Conservation (phyloP, 2,888 invertebrate genomes). For the Crocallis elinguaria region DNA sequence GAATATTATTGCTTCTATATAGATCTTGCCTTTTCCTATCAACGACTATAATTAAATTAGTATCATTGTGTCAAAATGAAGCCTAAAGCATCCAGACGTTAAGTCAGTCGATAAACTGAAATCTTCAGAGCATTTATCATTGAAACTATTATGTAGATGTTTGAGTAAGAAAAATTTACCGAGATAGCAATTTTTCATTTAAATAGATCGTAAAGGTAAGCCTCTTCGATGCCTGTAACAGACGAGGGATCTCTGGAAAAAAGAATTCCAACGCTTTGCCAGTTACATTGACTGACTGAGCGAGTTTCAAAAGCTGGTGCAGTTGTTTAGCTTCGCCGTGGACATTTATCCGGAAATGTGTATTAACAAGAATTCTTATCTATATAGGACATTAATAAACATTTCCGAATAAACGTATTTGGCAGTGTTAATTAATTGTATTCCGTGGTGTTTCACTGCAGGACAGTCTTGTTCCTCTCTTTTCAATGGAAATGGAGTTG, state of each 20-base stretch:
- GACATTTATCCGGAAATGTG: too few relatives aligned
- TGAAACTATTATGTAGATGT: constrained; percentile 21
- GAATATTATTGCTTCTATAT: too few relatives aligned
- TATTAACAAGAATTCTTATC: too few relatives aligned
- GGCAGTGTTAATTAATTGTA: too few relatives aligned
- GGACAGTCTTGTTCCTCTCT: too few relatives aligned
- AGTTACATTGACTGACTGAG: constrained; percentile 16
- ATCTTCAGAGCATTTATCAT: constrained; percentile 10
- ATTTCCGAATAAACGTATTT: too few relatives aligned
- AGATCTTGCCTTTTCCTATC: too few relatives aligned
- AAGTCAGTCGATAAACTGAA: constrained; percentile 8
- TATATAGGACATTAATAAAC: too few relatives aligned
- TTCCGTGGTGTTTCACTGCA: too few relatives aligned
- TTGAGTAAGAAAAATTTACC: constrained; percentile 18
- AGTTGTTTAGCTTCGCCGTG: background rate
- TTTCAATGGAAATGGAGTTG: too few relatives aligned
- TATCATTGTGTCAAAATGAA: too few relatives aligned
- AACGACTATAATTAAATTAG: too few relatives aligned
- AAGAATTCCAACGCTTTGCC: constrained; percentile 16
- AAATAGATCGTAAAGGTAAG: constrained; percentile 33
- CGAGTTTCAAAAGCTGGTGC: background rate
- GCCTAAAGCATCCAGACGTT: background rate
- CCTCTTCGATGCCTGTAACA: constrained; percentile 28
- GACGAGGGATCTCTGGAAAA: constrained; percentile 28
- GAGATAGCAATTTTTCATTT: constrained; percentile 29